Conservation (phyloP, 1,140 invertebrate genomes). For the Trichonephila clavipes region DNA sequence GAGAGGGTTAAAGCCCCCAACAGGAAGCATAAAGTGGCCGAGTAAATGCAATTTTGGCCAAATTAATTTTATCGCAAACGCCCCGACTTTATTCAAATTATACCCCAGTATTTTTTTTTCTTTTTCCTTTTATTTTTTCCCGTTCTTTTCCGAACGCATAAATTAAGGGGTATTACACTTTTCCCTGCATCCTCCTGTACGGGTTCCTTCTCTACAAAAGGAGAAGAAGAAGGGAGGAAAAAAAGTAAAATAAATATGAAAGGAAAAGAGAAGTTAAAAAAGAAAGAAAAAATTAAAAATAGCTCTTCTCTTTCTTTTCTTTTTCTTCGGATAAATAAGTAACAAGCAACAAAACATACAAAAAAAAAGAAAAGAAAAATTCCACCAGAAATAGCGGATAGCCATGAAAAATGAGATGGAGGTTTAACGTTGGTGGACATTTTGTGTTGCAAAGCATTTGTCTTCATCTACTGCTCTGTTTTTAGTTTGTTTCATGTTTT, state of each 20-base stretch:
- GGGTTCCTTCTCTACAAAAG: neutral
- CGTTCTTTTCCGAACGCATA: slow-evolving; percentile 56
- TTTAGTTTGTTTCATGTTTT: slow-evolving; percentile 66
- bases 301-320: slow-evolving; percentile 10
- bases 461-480: slow-evolving; percentile 64
- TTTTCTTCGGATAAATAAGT: slow-evolving; percentile 69
- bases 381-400: slow-evolving; percentile 34
- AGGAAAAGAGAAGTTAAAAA: neutral
- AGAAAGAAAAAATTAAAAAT: slow-evolving; percentile 67
- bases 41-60: slow-evolving; percentile 76
- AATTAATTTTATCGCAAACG: slow-evolving; percentile 76
- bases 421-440: slow-evolving; percentile 73
- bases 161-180: slow-evolving; percentile 73
- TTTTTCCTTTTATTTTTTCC: too few species aligned
- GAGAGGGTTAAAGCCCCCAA: slow-evolving; percentile 72
- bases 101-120: slow-evolving; percentile 60
- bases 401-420: slow-evolving; percentile 72
- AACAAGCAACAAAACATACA: slow-evolving; percentile 68
- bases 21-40: slow-evolving; percentile 75
- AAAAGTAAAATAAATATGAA: slow-evolving; percentile 53
- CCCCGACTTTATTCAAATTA: slow-evolving; percentile 76
- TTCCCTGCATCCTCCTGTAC: neutral
- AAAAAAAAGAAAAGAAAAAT: neutral
- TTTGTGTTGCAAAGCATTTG: slow-evolving; percentile 66
- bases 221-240: neutral